Evolutionary conservation across 2,113 vertebrate species (phyloP), one percentile per base, ranked within the genome.

Genomic region (Poecile atricapillus): DNA sequence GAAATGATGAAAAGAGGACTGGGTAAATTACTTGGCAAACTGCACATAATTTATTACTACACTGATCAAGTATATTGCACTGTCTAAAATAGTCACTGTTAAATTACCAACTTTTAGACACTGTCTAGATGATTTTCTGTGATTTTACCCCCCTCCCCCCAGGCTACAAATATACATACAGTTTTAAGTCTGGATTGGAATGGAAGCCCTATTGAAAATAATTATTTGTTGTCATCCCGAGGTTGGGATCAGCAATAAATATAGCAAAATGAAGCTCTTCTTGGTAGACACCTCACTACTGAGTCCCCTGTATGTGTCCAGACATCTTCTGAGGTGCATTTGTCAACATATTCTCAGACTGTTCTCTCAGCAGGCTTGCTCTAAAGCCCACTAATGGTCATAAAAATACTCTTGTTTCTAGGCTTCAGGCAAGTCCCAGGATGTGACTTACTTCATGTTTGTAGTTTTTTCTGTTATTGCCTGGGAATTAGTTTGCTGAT

Each of bases 11-110:
- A 89, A 94, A 82, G 33, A 85, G 52, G 44, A 85, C 78, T 73
- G 68, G 64, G 33, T 92, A 93, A 86, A 95, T 95, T 92, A 95
- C 91, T 95, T 94, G 94, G 93, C 68, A 90, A 95, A 82, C 73
- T 69, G 90, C 75, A 81, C 77, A 43, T 86, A 70, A 88, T 90
- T 93, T 95, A 94, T 96, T 89, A 94, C 63, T 88, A 44, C 64
- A 83, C 74, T 80, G 80, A 90, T 44, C 82, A 79, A 92, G 64
- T 89, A 94, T 87, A 95, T 83, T 89, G 83, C 75, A 80, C 87
- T 86, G 69, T 80, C 73, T 96, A 56, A 88, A 74, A 46, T 37
- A 70, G 64, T 81, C 47, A 46, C 33, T 81, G 60, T 68, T 90
- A 81, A 91, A 81, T 83, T 83, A 78, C 27, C 64, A 39, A 31